Evolutionary conservation across 2,113 vertebrate genomes (phyloP).

Genomic region (Amblyornis subalaris): DNA sequence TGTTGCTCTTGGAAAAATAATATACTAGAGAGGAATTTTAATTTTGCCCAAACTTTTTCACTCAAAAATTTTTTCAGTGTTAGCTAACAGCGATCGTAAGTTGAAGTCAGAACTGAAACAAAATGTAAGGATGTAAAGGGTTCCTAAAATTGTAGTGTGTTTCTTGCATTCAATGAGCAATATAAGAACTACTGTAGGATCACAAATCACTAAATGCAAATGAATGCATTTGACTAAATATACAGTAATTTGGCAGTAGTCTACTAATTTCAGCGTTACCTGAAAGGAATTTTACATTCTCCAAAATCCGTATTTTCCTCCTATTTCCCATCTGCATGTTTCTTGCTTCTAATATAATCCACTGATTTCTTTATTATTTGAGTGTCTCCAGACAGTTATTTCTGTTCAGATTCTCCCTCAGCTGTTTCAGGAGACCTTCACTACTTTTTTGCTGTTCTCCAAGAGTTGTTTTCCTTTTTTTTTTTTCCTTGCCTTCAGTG

Average conservation of each 20-base stretch:
- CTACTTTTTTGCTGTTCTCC: neutral
- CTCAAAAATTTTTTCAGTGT: neutral
- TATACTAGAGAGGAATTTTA: neutral
- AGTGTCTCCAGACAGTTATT: neutral
- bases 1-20: neutral
- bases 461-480: rapidly evolving
- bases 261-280: neutral
- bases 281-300: neutral
- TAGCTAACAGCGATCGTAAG: neutral
- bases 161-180: neutral
- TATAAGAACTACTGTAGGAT: neutral
- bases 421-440: neutral
- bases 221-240: neutral
- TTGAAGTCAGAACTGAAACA: neutral
- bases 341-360: neutral
- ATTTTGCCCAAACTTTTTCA: neutral
- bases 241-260: neutral
- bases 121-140: neutral
- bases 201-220: neutral
- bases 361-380: neutral
- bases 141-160: neutral
- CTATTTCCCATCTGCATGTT: neutral
- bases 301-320: neutral
- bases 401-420: neutral
- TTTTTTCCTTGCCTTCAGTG: rapidly evolving